phyloP scores from a whole-genome alignment of 2,888 invertebrate species.

The Epistrophella euchroma region DNA sequence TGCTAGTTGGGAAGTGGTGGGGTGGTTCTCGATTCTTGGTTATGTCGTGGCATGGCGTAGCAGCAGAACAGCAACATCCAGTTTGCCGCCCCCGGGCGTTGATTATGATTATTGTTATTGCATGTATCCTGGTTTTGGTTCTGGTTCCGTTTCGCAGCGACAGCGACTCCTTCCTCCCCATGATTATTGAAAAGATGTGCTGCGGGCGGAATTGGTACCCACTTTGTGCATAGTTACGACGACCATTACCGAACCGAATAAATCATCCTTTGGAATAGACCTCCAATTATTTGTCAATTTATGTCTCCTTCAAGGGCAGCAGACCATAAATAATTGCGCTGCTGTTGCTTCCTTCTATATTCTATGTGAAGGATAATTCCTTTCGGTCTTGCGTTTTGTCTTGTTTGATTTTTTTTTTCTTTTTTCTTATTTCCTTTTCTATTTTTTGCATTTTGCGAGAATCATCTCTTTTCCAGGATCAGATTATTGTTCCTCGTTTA shows the following conservation, averaged over 20 bases:
- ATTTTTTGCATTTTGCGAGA: constrained; percentile 38
- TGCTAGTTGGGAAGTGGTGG: constrained; percentile 35
- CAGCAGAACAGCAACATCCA: constrained; percentile 29
- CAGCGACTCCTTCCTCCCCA: constrained; percentile 31
- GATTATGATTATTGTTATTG: constrained; percentile 78
- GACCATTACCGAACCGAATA: constrained; percentile 77
- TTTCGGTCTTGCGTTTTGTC: constrained; percentile 67
- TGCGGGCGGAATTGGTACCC: constrained; percentile 67
- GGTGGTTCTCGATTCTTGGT: constrained; percentile 50
- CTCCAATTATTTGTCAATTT: constrained; percentile 81
- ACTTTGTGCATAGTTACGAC: constrained; percentile 76
- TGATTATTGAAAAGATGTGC: constrained; percentile 56
- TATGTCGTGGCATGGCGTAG: no score
- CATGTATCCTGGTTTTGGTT: constrained; percentile 75
- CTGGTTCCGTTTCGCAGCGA: constrained; percentile 54
- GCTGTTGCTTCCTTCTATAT: constrained; percentile 32
- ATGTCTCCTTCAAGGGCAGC: constrained; percentile 81
- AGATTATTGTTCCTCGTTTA: constrained; percentile 60
- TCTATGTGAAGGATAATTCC: constrained; percentile 70
- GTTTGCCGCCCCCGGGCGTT: constrained; percentile 75
- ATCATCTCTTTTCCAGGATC: constrained; percentile 53
- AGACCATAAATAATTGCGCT: constrained; percentile 80
- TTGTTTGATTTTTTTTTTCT: constrained; percentile 35
- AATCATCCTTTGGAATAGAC: constrained; percentile 79
- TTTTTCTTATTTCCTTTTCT: constrained; percentile 11